Conservation (phyloP, 2,113 vertebrate genomes). For the Salvelinus alpinus region DNA sequence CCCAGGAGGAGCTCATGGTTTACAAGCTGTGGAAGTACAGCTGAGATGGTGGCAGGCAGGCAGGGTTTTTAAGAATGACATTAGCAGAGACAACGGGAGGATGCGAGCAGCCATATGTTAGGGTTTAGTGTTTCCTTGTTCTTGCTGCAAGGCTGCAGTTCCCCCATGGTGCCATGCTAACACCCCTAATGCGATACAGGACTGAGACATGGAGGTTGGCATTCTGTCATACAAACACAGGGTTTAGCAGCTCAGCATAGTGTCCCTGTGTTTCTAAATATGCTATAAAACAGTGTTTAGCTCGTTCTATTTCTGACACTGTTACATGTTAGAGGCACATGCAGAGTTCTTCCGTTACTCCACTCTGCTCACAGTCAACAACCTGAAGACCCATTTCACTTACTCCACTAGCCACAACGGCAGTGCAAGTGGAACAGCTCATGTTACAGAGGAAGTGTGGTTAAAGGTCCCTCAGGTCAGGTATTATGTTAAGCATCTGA, state of each 20-base stretch:
- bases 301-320: not conserved
- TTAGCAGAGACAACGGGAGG: slow-evolving; percentile 30
- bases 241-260: slow-evolving; percentile 1
- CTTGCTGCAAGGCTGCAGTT: slow-evolving; percentile 8
- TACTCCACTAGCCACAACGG: not conserved
- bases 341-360: too few relatives aligned
- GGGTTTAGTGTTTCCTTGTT: slow-evolving; percentile 21
- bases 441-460: not conserved
- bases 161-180: slow-evolving; percentile 1
- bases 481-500: too few relatives aligned
- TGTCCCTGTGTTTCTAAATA: slow-evolving; percentile 1
- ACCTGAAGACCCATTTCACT: not conserved
- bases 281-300: not conserved
- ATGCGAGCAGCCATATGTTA: slow-evolving; percentile 29
- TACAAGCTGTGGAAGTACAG: not conserved
- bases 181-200: slow-evolving; percentile 22
- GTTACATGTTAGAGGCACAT: too few relatives aligned
- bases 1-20: slow-evolving; percentile 38
- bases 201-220: slow-evolving; percentile 27
- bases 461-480: not conserved
- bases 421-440: not conserved
- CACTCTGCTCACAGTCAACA: not conserved
- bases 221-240: slow-evolving; percentile 2
- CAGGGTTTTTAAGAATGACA: slow-evolving; percentile 32
- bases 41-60: not conserved